Evolutionary conservation across 2,888 invertebrate genomes (phyloP).

Genomic region (Cyclophora albipunctata): DNA sequence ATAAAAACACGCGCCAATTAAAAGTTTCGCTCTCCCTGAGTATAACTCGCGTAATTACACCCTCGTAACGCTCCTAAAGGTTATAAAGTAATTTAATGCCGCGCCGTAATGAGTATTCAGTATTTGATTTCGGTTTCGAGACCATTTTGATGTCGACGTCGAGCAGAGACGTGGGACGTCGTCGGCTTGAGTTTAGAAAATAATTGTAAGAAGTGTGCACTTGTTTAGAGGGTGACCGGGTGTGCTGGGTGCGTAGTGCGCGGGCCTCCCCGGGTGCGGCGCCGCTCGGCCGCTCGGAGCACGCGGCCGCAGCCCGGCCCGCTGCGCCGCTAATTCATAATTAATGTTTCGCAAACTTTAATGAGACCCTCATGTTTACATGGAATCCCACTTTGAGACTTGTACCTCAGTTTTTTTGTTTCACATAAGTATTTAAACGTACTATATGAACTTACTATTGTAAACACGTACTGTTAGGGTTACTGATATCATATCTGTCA

Average conservation of each 20-base stretch:
- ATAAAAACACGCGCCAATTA: slow-evolving; percentile 16
- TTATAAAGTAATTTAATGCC: slow-evolving; percentile 3
- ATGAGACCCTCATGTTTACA: slow-evolving; percentile 45
- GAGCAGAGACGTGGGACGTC: neutral
- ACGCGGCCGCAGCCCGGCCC: slow-evolving; percentile 3
- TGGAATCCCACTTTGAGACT: slow-evolving; percentile 32
- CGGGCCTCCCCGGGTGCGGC: too few species aligned
- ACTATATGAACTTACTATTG: too few species aligned
- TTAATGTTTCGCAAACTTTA: slow-evolving; percentile 48
- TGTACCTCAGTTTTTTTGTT: slow-evolving; percentile 1
- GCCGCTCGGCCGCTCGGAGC: neutral
- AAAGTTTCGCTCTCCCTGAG: slow-evolving; percentile 11
- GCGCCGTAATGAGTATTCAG: slow-evolving; percentile 10
- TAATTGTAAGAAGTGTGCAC: too few species aligned
- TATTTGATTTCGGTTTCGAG: slow-evolving; percentile 7
- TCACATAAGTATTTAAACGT: too few species aligned
- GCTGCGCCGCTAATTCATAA: slow-evolving; percentile 36
- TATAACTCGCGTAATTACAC: slow-evolving; percentile 8
- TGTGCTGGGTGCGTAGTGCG: too few species aligned
- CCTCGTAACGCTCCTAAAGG: slow-evolving; percentile 1
- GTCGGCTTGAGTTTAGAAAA: too few species aligned
- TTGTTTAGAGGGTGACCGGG: too few species aligned
- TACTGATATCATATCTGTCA: too few species aligned
- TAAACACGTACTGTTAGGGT: too few species aligned
- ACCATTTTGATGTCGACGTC: too few species aligned